Evolutionary conservation across 2,113 vertebrate species (phyloP).

Genomic region (Rallus limicola): DNA sequence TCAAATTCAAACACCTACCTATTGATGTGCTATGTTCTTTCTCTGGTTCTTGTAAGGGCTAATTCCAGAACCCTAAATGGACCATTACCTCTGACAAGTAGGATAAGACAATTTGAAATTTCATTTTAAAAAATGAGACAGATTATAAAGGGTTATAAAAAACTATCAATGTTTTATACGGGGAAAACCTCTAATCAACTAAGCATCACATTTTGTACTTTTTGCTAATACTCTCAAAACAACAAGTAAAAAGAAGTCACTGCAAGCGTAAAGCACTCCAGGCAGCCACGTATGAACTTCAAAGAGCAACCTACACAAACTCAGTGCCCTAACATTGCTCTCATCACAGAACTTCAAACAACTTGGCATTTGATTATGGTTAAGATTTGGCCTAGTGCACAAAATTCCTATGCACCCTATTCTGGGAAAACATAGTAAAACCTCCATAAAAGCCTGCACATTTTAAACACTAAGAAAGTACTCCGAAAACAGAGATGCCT

Average conservation of each 20-base stretch:
- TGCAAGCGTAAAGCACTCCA: background rate
- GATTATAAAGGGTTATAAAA: slow-evolving; percentile 50
- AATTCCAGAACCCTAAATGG: slow-evolving; percentile 70
- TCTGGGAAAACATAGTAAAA: slow-evolving; percentile 27
- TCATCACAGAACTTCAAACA: background rate
- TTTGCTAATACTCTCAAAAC: background rate
- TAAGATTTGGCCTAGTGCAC: background rate
- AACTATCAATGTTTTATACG: background rate
- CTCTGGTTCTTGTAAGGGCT: slow-evolving; percentile 62
- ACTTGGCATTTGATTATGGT: background rate
- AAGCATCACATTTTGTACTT: background rate
- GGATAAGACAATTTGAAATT: slow-evolving; percentile 62
- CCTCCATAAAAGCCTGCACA: background rate
- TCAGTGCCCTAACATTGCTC: background rate
- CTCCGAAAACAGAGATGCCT: background rate
- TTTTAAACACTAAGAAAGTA: slow-evolving; percentile 26
- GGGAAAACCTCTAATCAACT: background rate
- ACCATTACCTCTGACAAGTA: slow-evolving; percentile 73
- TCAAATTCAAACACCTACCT: slow-evolving; percentile 69
- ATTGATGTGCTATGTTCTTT: slow-evolving; percentile 63
- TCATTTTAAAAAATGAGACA: slow-evolving; percentile 61
- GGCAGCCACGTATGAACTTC: background rate
- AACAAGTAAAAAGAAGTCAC: background rate
- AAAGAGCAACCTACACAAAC: background rate
- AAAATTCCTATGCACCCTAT: slow-evolving; percentile 9